Evolutionary conservation across 2,888 invertebrate species (phyloP), one percentile per base, ranked within the genome.

Genomic region (Rambutsinella grinnellia): DNA sequence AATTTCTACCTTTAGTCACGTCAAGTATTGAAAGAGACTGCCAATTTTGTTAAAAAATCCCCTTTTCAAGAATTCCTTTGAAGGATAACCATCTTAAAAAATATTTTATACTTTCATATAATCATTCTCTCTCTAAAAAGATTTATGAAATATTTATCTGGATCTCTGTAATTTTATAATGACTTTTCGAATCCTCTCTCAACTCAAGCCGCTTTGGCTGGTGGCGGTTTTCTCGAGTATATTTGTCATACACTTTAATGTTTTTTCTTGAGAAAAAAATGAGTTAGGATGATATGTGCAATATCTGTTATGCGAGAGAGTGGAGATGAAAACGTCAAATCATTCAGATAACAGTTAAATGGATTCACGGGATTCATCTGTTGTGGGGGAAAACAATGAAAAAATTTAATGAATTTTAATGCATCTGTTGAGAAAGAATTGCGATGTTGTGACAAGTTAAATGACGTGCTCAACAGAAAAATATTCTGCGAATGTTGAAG

Each of bases 21-120:
- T 74, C 74, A 74, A 74, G 61, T 67, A 67, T 74, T 56, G 74
- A 74, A 74, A 74, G 77, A 79, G 77, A 79, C 79, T 79, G 77
- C 79, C 79, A 79, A 79, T 79, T 79, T 77, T 70, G 51, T 51
- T 23, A 17, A 65, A 65, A 72, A 72, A 77, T 49, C n/a, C n/a
- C 56, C 67, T 74, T 51, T 58, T 63, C 36, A 51, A 54, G 60
- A 72, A 72, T 72, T 72, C 66, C 60, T 72, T 19, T 36, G 23
- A 26, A 15, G 13, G 56, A 58, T 44, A 26, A 27, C 8, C 23
- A 19, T 13, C 27, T 36, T 36, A n/a, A n/a, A n/a, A n/a, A n/a
- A n/a, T n/a, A n/a, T n/a, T n/a, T n/a, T n/a, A n/a, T n/a, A n/a
- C n/a, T n/a, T n/a, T n/a, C n/a, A n/a, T n/a, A n/a, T n/a, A n/a